phyloP scores from a whole-genome alignment of 2,113 vertebrate species.

The Lepus americanus region DNA sequence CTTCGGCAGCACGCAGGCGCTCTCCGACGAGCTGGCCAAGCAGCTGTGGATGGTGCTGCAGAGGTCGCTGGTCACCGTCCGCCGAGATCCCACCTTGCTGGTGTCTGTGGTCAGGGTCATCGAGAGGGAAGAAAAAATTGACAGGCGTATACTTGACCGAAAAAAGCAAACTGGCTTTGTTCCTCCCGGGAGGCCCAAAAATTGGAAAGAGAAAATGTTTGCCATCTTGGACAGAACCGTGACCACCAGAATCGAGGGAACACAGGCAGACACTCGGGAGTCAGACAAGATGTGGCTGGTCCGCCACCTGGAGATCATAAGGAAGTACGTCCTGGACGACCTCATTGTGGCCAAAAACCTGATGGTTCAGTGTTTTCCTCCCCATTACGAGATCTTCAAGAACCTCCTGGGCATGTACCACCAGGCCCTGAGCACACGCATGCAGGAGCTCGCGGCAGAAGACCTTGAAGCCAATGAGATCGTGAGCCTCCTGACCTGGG shows the following conservation, averaged over 20 bases:
- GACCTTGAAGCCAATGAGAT: conserved; percentile 98
- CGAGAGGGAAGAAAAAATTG: conserved; percentile 97
- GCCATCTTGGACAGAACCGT: conserved; percentile 94
- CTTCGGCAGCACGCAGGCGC: conserved; percentile 94
- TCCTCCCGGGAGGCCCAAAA: conserved; percentile 96
- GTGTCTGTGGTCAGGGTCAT: conserved; percentile 98
- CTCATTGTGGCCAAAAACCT: conserved; percentile 94
- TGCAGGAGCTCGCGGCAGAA: conserved; percentile 95
- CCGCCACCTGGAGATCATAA: conserved; percentile 95
- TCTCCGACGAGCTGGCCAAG: conserved; percentile 96
- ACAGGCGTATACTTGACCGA: conserved; percentile 95
- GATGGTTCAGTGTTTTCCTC: conserved; percentile 96
- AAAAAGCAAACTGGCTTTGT: conserved; percentile 97
- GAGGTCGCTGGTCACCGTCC: conserved; percentile 94
- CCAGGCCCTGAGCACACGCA: conserved; percentile 91
- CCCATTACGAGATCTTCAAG: conserved; percentile 95
- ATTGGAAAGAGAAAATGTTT: conserved; percentile 97
- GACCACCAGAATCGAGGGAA: conserved; percentile 94
- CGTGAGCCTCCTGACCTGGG: conserved; percentile 96
- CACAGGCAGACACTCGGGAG: conserved; percentile 95
- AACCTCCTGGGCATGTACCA: conserved; percentile 94
- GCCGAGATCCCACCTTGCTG: conserved; percentile 95
- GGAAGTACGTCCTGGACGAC: conserved; percentile 96
- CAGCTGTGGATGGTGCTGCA: conserved; percentile 99
- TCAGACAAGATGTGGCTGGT: conserved; percentile 99